These are phyloP conservation scores for Microvelia longipes DNA, from an alignment of 1,140 invertebrate genomes.

Conservation along the genomic window DNA sequence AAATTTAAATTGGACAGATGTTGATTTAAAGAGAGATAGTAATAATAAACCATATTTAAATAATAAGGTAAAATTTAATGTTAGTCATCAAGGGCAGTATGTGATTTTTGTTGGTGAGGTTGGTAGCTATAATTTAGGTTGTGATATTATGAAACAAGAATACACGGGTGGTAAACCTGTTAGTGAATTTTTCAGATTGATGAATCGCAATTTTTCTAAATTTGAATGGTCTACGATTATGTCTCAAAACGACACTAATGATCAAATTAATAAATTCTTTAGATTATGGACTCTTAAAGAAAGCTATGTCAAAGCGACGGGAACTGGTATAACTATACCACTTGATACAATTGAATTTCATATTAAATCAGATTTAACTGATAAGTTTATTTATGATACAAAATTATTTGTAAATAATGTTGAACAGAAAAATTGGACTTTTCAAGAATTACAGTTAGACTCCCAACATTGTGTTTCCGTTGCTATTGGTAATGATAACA, in stretches of 20 bases:
- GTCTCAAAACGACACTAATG: constrained; percentile 31
- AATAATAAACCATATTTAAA: constrained; percentile 45
- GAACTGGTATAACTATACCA: constrained; percentile 65
- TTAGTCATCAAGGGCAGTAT: constrained; percentile 81
- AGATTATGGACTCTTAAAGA: constrained; percentile 91
- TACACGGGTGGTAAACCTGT: constrained; percentile 45
- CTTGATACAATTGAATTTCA: constrained; percentile 60
- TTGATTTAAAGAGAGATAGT: constrained; percentile 44
- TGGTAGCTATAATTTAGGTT: constrained; percentile 38
- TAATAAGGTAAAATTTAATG: constrained; percentile 51
- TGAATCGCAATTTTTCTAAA: constrained; percentile 63
- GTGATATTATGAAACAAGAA: constrained; percentile 62
- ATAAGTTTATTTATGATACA: constrained; percentile 46
- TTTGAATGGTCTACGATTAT: constrained; percentile 65
- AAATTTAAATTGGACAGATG: constrained; percentile 44
- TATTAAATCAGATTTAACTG: constrained; percentile 36
- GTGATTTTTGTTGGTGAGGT: constrained; percentile 63
- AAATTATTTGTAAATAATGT: constrained; percentile 44
- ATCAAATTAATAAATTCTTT: constrained; percentile 59
- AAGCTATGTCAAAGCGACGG: constrained; percentile 81
- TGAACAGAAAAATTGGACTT: constrained; percentile 51
- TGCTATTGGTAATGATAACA: constrained; percentile 35
- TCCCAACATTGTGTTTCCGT: constrained; percentile 64
- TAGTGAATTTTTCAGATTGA: constrained; percentile 67
- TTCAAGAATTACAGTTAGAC: constrained; percentile 77